Conservation (phyloP, 1,140 invertebrate species). For the Platyscapa corneri region DNA sequence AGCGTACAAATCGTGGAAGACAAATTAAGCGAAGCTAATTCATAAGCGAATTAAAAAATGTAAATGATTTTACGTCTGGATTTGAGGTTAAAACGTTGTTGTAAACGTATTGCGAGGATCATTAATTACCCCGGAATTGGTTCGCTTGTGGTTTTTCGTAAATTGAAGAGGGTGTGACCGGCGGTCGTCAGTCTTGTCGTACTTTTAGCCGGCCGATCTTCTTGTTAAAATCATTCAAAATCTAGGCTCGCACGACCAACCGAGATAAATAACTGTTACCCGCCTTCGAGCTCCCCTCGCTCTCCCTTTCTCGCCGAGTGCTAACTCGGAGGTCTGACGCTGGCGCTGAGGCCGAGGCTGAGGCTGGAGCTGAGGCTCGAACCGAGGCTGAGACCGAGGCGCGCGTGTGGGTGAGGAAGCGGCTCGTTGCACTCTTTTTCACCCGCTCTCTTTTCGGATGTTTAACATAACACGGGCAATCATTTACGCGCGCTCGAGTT, state of each 20-base stretch:
- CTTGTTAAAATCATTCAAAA: constrained; percentile 71
- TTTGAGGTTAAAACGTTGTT: constrained; percentile 25
- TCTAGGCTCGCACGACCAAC: constrained; percentile 67
- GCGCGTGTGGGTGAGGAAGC: constrained; percentile 51
- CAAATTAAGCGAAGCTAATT: background rate
- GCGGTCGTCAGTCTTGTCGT: constrained; percentile 40
- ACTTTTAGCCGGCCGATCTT: constrained; percentile 37
- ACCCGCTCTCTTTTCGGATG: constrained; percentile 63
- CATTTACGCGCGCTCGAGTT: constrained; percentile 66
- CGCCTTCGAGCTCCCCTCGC: constrained; percentile 56
- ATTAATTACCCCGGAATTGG: constrained; percentile 41
- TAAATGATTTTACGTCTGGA: background rate
- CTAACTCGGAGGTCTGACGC: constrained; percentile 15
- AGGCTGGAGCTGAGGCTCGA: too few species aligned
- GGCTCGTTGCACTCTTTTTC: constrained; percentile 63
- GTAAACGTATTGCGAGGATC: constrained; percentile 16
- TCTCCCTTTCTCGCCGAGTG: background rate
- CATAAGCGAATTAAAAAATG: constrained; percentile 4
- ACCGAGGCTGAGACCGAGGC: too few species aligned
- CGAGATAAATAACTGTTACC: constrained; percentile 73
- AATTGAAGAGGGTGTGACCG: constrained; percentile 48
- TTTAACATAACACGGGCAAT: constrained; percentile 75
- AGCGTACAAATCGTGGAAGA: background rate
- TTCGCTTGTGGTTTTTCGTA: constrained; percentile 27
- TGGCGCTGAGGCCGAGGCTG: too few species aligned